phyloP scores from a whole-genome alignment of 2,797 vertebrate genomes.

The Erethizon dorsatum region DNA sequence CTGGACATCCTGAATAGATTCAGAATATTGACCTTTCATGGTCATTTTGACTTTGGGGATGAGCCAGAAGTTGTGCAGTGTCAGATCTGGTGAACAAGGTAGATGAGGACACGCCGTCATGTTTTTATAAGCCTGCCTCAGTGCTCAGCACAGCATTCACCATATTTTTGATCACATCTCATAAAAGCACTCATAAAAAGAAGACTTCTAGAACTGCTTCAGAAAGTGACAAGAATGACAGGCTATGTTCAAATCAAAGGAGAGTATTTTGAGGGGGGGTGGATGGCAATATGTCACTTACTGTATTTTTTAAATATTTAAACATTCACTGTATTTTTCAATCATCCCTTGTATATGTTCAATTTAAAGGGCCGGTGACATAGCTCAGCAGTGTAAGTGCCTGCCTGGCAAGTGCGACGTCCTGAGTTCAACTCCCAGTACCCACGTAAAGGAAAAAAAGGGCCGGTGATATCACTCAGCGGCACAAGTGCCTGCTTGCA shows the following conservation, averaged over 20 bases:
- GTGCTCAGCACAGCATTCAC: background rate
- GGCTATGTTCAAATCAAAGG: background rate
- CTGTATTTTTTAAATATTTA: background rate
- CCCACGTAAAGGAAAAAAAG: too few species aligned
- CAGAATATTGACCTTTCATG: background rate
- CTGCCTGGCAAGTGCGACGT: too few species aligned
- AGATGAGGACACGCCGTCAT: background rate
- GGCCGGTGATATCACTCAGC: too few species aligned
- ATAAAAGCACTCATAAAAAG: background rate
- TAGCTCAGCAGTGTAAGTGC: too few species aligned
- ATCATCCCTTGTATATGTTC: background rate
- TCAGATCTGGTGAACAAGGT: background rate
- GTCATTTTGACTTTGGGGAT: background rate
- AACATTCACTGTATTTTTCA: background rate
- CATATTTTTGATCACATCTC: background rate
- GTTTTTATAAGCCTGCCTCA: background rate
- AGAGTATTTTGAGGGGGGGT: background rate
- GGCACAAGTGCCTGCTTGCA: too few species aligned
- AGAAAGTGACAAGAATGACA: background rate
- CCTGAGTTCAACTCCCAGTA: too few species aligned
- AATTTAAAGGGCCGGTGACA: background rate
- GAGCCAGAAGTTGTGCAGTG: background rate
- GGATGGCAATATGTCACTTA: background rate
- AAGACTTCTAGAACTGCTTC: background rate
- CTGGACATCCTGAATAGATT: background rate